Evolutionary conservation across 30 jellyfish, hydroid and myxozoan species (phyloP), one percentile per base, ranked within the genome.

Genomic region (Aurelia aurita): DNA sequence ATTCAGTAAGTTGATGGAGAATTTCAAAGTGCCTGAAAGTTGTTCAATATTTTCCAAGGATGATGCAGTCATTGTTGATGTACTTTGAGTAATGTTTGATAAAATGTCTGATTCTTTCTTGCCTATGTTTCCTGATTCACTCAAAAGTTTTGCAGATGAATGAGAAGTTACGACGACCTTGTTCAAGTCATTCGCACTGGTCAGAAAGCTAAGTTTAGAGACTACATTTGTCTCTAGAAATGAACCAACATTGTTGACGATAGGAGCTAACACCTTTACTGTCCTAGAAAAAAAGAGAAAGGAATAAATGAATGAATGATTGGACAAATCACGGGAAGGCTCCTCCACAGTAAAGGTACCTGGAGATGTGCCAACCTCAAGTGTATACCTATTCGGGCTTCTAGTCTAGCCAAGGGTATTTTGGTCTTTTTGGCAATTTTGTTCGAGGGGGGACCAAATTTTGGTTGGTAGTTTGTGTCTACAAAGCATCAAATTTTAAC

Each of bases 31-130:
- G 29, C 65, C 20, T 29, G 94, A 69, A 8, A 85, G 72, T 66
- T 91, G 98, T 16, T 77, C 84, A 21, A 91, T 77, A 39, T 84
- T 55, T 60, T 91, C 96, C 70, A 91, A 45, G 2, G 98, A 73
- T 26, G 94, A 51, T 13, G 89, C 85, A 1, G 63, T 27, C 84
- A 85, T 72, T 13, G 64, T 46, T 63, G 98, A 69, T 1, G 96
- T 77, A 66, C 86, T 72, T 18, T 19, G 45, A 0, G 93, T 76
- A 46, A 92, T 18, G 34, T 68, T 74, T 14, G 91, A 77, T 5
- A 92, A 19, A 55, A 92, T 64, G 49, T 43, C 60, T 6, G 85
- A 14, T 53, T 74, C 74, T 18, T 80, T 44, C 15, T 60, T 47
- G 49, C 85, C 85, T 0, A 69, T 57, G n/a, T 29, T 44, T 12